These are phyloP conservation scores for Tylochromis polylepis DNA, from an alignment of 2,113 vertebrate genomes.

Conservation along the genomic window DNA sequence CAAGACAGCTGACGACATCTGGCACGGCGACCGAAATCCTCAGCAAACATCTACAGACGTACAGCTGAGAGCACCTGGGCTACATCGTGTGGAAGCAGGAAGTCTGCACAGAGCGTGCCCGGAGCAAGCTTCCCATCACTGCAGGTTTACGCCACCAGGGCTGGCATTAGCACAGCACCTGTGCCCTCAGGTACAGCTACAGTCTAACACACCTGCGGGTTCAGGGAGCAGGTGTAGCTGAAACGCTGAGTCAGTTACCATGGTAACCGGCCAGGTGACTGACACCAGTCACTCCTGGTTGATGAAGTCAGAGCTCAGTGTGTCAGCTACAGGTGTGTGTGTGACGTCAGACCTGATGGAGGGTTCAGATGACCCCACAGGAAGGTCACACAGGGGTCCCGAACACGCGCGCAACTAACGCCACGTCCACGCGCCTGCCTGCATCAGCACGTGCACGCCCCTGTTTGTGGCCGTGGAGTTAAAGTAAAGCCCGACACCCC, in stretches of 20 bases:
- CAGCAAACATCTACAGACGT: background rate
- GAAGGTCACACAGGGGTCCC: background rate
- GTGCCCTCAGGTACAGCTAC: background rate
- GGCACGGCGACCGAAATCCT: background rate
- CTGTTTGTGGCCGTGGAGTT: background rate
- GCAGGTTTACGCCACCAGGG: background rate
- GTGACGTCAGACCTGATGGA: background rate
- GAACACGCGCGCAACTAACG: background rate
- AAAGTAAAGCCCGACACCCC: background rate
- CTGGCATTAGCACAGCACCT: background rate
- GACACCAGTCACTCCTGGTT: background rate
- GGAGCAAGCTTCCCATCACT: background rate
- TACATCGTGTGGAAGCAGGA: background rate
- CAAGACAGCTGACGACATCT: background rate
- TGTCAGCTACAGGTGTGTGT: background rate
- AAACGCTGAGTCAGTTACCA: background rate
- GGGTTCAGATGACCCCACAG: background rate
- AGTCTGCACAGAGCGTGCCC: background rate
- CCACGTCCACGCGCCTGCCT: no score
- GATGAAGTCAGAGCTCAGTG: background rate
- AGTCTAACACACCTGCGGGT: background rate
- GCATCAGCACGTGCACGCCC: background rate
- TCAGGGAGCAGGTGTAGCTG: fast-evolving
- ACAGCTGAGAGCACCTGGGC: background rate
- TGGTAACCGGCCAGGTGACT: background rate